phyloP scores from a whole-genome alignment of 2,888 invertebrate genomes.

The Orchestes rusci region DNA sequence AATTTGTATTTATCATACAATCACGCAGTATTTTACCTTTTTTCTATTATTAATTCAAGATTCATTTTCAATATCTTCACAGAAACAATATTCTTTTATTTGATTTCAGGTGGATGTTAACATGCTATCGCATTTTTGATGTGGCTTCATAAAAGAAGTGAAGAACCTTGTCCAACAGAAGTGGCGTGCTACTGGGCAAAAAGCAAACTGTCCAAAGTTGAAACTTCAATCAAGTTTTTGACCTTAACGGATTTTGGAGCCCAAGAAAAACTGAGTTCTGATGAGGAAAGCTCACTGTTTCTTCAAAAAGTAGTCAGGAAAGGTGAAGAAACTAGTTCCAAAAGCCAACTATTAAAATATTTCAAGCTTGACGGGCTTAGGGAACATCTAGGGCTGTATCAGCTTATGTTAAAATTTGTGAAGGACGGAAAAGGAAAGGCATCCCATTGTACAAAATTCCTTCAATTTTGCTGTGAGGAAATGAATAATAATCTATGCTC shows the following conservation, averaged over 20 bases:
- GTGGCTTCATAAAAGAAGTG: conserved; percentile 23
- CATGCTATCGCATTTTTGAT: conserved; percentile 5
- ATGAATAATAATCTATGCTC: conserved; percentile 9
- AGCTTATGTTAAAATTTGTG: conserved; percentile 1
- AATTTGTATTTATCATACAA: neutral
- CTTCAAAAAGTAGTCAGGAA: conserved; percentile 13
- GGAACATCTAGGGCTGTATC: conserved; percentile 1
- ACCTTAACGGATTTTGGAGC: conserved; percentile 14
- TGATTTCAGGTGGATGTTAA: conserved; percentile 2
- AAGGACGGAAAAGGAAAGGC: no score
- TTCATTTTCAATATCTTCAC: no score
- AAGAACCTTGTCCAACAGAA: conserved; percentile 8
- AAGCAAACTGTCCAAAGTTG: conserved; percentile 18
- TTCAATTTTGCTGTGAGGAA: conserved; percentile 9
- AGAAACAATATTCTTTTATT: no score
- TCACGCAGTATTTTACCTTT: no score
- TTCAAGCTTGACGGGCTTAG: conserved; percentile 4
- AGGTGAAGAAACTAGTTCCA: conserved; percentile 10
- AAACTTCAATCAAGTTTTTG: conserved; percentile 16
- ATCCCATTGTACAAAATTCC: conserved; percentile 7
- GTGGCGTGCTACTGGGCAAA: conserved; percentile 21
- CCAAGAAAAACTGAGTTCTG: conserved; percentile 12
- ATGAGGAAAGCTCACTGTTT: conserved; percentile 14
- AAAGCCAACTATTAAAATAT: conserved; percentile 13
- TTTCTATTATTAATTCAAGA: no score